These are phyloP conservation scores for Brachionus koreanus DNA, from an alignment of 1,140 invertebrate genomes.

Conservation along the genomic window DNA sequence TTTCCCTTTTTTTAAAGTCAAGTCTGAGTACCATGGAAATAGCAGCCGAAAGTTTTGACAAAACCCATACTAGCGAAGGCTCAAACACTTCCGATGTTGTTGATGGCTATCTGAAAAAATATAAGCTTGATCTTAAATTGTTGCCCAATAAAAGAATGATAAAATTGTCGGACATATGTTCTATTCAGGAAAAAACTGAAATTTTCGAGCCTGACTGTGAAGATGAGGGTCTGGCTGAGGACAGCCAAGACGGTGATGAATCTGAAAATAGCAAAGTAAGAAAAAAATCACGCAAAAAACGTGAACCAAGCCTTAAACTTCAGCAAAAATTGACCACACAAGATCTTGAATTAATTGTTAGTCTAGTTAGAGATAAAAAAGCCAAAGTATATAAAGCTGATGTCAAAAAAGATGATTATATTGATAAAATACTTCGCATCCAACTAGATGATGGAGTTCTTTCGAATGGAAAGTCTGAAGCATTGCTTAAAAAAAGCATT, in stretches of 20 bases:
- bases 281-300: constrained; percentile 37
- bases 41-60: background rate
- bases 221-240: background rate
- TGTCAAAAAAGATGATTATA: constrained; percentile 36
- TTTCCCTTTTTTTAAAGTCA: background rate
- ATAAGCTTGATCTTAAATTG: constrained; percentile 33
- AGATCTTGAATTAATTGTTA: constrained; percentile 38
- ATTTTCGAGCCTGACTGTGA: background rate
- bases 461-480: constrained; percentile 36
- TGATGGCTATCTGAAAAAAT: constrained; percentile 15
- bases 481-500: constrained; percentile 44
- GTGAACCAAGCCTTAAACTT: constrained; percentile 36
- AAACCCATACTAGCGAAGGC: background rate
- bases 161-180: constrained; percentile 11
- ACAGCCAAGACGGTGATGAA: background rate
- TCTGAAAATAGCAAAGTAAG: background rate
- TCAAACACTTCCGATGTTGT: background rate
- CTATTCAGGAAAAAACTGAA: background rate
- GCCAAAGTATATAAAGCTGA: constrained; percentile 29
- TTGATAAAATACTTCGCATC: constrained; percentile 38
- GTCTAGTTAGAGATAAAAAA: constrained; percentile 3
- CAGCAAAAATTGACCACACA: constrained; percentile 27
- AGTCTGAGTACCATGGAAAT: constrained; percentile 15
- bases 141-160: constrained; percentile 44
- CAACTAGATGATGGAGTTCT: background rate